Evolutionary conservation across 2,797 vertebrate species (phyloP), one percentile per base, ranked within the genome.

Genomic region (Graptemys geographica): DNA sequence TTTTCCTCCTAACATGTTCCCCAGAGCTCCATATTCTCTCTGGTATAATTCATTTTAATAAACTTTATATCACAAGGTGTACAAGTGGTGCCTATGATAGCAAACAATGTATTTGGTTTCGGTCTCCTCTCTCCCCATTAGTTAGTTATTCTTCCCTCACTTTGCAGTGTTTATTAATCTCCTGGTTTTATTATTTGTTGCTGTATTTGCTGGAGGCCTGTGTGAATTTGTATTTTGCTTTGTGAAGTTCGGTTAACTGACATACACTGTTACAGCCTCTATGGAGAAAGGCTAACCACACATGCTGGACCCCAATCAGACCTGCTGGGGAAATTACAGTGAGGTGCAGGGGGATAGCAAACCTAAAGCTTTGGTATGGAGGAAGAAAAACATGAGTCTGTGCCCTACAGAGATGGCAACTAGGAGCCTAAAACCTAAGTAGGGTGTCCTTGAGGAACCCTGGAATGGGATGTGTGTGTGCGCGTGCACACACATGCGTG

Each of bases 11-110:
- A 55, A 0, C 28, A 28, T 4, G 27, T 27, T 2, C 23, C 62
- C 10, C 41, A 74, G 23, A 51, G 4, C 6, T 88, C 25, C 44
- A 3, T 13, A 4, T 18, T 76, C 83, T 69, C 51, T 69, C 74
- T 72, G 33, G 83, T 90, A 92, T 9, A 3, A 62, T 31, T 19
- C 1, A 52, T 89, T 90, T 92, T 69, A 84, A 51, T 81, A 78
- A 27, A 3, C 69, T 27, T 5, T 6, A 27, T 65, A 21, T 62
- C 8, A 1, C 55, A 53, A 0, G 57, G 12, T 37, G 27, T 82
- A 33, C 11, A 78, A 74, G 33, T 18, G 12, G 15, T 23, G 2
- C 18, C 59, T 51, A 33, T 37, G 15, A 79, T 57, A 92, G 80
- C 21, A 74, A 74, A 74, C 41, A 37, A 23, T 23, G 11, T 25